phyloP scores from a whole-genome alignment of 2,888 invertebrate species.

The Fabriciana adippe region DNA sequence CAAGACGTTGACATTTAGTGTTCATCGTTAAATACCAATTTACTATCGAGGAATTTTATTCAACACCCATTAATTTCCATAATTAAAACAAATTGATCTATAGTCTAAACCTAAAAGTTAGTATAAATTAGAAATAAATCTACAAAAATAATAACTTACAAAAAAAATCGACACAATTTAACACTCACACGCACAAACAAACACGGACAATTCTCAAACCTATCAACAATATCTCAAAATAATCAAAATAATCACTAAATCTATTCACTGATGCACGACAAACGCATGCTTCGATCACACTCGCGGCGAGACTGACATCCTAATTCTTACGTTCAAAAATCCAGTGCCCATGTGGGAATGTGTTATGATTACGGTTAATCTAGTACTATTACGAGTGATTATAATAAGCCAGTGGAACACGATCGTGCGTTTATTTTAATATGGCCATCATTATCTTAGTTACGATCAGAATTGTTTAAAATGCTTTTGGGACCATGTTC shows the following conservation, averaged over 20 bases:
- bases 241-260: conserved; percentile 25
- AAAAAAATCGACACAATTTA: background rate
- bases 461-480: no score
- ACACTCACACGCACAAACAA: conserved; percentile 7
- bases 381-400: conserved; percentile 10
- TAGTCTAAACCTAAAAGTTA: background rate
- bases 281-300: conserved; percentile 60
- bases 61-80: background rate
- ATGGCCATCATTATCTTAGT: no score
- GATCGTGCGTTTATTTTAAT: background rate
- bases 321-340: conserved; percentile 58
- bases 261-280: conserved; percentile 22
- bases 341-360: conserved; percentile 42
- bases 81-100: background rate
- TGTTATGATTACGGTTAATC: conserved; percentile 40
- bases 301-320: conserved; percentile 66
- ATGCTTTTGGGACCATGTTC: no score
- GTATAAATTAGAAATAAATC: background rate
- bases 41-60: background rate
- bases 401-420: conserved; percentile 6
- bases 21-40: background rate
- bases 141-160: conserved; percentile 1
- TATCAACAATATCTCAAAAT: conserved; percentile 28
- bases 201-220: conserved; percentile 17
- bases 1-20: conserved; percentile 2